Conservation (phyloP, 2,113 vertebrate genomes). For the Atractosteus spatula region DNA sequence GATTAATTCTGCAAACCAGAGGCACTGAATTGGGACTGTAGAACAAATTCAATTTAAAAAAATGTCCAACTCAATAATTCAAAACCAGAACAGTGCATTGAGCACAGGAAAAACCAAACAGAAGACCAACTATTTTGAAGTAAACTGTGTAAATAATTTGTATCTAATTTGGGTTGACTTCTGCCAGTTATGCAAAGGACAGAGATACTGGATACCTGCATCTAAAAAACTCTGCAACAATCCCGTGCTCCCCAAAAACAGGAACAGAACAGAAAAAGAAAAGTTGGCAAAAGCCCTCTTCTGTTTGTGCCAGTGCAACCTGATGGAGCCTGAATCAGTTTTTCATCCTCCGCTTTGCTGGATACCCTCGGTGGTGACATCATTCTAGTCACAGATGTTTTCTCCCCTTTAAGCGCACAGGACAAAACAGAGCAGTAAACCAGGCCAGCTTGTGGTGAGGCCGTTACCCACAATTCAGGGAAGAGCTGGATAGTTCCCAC, state of each 20-base stretch:
- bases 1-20: not conserved
- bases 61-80: not conserved
- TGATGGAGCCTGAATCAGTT: constrained; percentile 17
- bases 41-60: not conserved
- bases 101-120: not conserved
- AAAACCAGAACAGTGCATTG: not conserved
- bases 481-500: constrained; percentile 95
- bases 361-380: constrained; percentile 78
- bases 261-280: not conserved
- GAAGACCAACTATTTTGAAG: not conserved
- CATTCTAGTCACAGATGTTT: constrained; percentile 89
- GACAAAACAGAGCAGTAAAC: constrained; percentile 86
- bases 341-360: constrained; percentile 45
- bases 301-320: constrained; percentile 18
- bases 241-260: not conserved
- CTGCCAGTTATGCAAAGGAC: not conserved
- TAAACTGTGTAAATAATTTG: too few relatives aligned
- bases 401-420: constrained; percentile 68
- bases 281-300: constrained; percentile 15
- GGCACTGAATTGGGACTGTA: not conserved
- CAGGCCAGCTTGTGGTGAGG: constrained; percentile 92
- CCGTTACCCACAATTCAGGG: constrained; percentile 92
- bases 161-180: not conserved
- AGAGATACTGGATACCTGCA: not conserved
- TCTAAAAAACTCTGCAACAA: constrained; percentile 8